These are phyloP conservation scores for Calyptommatus sinebrachiatus DNA, from an alignment of 2,113 vertebrate species.

Conservation along the genomic window DNA sequence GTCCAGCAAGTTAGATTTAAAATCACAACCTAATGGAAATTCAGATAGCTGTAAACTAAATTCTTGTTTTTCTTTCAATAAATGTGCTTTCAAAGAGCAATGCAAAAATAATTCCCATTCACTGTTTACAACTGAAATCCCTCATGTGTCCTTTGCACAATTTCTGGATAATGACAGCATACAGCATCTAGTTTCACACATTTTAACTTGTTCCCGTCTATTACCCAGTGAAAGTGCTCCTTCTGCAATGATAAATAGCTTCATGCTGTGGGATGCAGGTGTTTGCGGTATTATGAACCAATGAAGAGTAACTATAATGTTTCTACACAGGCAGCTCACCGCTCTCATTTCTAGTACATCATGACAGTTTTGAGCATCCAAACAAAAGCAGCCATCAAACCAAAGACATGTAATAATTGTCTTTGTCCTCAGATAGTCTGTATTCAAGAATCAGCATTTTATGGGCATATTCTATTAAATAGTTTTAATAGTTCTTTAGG, in stretches of 20 bases:
- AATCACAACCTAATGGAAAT: not conserved
- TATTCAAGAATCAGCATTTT: not conserved
- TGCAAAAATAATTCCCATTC: not conserved
- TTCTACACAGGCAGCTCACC: not conserved
- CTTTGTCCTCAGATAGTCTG: not conserved
- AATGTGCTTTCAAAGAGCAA: not conserved
- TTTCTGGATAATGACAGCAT: slow-evolving; percentile 14
- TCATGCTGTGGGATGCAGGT: not conserved
- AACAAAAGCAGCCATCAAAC: not conserved
- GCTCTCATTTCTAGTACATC: not conserved
- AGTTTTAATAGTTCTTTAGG: not conserved
- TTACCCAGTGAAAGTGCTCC: not conserved
- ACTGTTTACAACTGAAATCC: slow-evolving; percentile 22
- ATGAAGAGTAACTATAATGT: not conserved
- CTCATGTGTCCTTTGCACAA: slow-evolving; percentile 16
- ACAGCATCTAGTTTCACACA: not conserved
- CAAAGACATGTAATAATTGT: not conserved
- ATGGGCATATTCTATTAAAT: not conserved
- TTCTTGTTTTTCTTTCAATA: not conserved
- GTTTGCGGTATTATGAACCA: not conserved
- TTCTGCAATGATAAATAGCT: slow-evolving; percentile 16
- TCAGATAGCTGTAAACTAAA: slow-evolving; percentile 1
- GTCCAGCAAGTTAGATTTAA: not conserved
- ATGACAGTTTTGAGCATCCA: not conserved
- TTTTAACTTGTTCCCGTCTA: slow-evolving; percentile 21